Conservation (phyloP, 1,140 invertebrate species). For the Drosophila prosaltans region DNA sequence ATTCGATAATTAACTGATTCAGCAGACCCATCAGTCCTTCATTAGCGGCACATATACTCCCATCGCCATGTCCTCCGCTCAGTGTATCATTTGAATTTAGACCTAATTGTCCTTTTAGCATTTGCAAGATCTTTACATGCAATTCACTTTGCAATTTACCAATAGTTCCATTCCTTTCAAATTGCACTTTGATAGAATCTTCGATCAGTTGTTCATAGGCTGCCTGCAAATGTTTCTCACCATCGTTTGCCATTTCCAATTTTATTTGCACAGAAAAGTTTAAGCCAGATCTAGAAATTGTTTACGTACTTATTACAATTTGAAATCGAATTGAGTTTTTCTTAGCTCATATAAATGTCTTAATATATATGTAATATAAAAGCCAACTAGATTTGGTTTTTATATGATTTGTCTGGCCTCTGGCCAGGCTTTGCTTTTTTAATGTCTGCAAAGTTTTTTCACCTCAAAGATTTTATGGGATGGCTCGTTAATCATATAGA, state of each 20-base stretch:
- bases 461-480: slow-evolving; percentile 3
- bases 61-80: slow-evolving; percentile 12
- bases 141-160: slow-evolving; percentile 47
- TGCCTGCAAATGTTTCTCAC: slow-evolving; percentile 10
- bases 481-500: slow-evolving; percentile 67
- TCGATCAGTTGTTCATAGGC: slow-evolving; percentile 34
- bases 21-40: slow-evolving; percentile 35
- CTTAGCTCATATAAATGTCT: not conserved
- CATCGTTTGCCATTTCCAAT: slow-evolving; percentile 18
- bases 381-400: slow-evolving; percentile 7
- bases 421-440: slow-evolving; percentile 28
- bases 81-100: slow-evolving; percentile 20
- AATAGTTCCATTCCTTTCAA: slow-evolving; percentile 50
- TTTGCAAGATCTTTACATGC: slow-evolving; percentile 48
- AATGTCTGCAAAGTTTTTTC: slow-evolving; percentile 64
- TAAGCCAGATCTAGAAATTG: not conserved
- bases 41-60: not conserved
- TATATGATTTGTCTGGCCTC: slow-evolving; percentile 30
- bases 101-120: slow-evolving; percentile 36
- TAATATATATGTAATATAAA: not conserved
- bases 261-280: slow-evolving; percentile 25
- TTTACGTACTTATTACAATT: not conserved
- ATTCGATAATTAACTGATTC: slow-evolving; percentile 66
- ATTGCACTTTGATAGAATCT: slow-evolving; percentile 42
- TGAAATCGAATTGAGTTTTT: slow-evolving; percentile 2